Conservation (phyloP, 2,797 vertebrate species). For the Hyperoplus immaculatus region DNA sequence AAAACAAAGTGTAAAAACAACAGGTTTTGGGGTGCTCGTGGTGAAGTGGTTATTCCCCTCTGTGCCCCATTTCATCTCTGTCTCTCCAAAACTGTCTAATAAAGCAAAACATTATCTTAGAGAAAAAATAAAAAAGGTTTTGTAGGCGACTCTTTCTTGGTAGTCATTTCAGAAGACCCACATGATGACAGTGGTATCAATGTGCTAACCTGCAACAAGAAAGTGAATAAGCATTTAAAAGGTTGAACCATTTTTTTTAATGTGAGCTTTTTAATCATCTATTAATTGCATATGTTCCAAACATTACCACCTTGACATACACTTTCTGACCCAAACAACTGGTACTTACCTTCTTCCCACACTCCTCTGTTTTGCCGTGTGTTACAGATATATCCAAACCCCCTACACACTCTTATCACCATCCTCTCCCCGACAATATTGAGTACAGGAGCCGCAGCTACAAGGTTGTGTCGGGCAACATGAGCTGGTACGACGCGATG, state of each 20-base stretch:
- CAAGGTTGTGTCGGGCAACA: slow-evolving; percentile 89
- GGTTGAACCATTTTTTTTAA: background rate
- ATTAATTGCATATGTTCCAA: background rate
- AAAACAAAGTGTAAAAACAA: background rate
- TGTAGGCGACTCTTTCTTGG: background rate
- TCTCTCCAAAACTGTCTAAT: too few species aligned
- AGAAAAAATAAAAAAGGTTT: background rate
- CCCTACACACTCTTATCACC: slow-evolving; percentile 81
- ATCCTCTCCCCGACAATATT: slow-evolving; percentile 85
- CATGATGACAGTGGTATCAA: background rate
- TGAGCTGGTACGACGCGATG: slow-evolving; percentile 93
- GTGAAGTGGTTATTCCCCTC: too few species aligned
- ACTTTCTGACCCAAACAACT: background rate
- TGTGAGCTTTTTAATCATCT: background rate
- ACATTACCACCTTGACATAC: slow-evolving; percentile 4
- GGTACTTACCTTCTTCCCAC: slow-evolving; percentile 2
- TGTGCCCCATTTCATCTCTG: too few species aligned
- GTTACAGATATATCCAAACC: slow-evolving; percentile 82
- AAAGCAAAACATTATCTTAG: background rate
- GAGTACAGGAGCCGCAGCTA: slow-evolving; percentile 92
- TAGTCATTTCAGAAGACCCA: background rate
- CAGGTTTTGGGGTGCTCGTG: too few species aligned
- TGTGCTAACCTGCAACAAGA: background rate
- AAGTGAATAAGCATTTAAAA: background rate
- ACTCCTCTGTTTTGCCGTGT: background rate